Evolutionary conservation across 2,888 invertebrate genomes (phyloP).

Genomic region (Ochropleura plecta): DNA sequence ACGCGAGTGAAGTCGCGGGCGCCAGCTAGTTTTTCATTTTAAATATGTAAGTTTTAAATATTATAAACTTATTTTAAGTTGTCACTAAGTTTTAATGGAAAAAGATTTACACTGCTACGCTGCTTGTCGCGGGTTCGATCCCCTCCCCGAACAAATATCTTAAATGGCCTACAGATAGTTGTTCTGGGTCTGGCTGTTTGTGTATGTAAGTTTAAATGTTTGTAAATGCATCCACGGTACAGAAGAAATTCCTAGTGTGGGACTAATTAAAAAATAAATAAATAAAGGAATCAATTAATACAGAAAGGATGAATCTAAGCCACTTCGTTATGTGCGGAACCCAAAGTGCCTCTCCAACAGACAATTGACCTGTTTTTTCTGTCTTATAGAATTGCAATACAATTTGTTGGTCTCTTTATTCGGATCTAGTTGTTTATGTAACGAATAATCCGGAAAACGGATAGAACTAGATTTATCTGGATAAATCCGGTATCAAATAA

Average conservation of each 20-base stretch:
- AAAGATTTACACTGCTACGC: not conserved
- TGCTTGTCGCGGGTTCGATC: no score
- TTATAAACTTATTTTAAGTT: not conserved
- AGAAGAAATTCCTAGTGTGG: no score
- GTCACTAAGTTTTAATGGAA: not conserved
- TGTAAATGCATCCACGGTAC: no score
- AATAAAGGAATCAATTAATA: not conserved
- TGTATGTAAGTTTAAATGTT: no score
- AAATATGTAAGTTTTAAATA: not conserved
- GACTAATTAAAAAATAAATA: no score
- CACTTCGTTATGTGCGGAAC: slow-evolving; percentile 16
- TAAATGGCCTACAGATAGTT: no score
- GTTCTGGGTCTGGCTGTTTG: no score
- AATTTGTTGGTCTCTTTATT: slow-evolving; percentile 35
- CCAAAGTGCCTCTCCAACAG: slow-evolving; percentile 2
- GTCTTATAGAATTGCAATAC: slow-evolving; percentile 36
- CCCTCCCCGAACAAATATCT: no score
- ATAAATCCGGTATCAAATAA: slow-evolving; percentile 20
- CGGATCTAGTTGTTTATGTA: slow-evolving; percentile 37
- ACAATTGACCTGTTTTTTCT: slow-evolving; percentile 21
- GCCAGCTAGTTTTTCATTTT: not conserved
- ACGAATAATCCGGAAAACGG: slow-evolving; percentile 22
- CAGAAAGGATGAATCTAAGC: not conserved
- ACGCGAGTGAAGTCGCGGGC: no score
- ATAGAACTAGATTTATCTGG: slow-evolving; percentile 32